A percentile compares a stretch with the other conserved stretches of the same genome.
phyloP scores from a whole-genome alignment of 2,113 vertebrate genomes.

The Bucco capensis region DNA sequence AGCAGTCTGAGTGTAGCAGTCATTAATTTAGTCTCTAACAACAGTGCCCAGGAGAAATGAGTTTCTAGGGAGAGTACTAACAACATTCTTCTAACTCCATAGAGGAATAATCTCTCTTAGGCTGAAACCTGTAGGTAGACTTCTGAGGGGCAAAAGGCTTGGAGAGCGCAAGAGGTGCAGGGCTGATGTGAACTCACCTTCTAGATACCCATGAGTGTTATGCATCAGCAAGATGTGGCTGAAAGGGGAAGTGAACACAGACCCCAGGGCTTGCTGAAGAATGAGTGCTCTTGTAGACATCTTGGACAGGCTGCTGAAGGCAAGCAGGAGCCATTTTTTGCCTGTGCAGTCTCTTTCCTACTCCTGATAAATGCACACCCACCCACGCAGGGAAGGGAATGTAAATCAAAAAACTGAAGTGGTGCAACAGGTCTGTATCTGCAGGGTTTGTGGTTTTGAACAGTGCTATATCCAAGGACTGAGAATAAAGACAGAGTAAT shows the following conservation, averaged over 20 bases:
- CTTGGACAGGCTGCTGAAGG: neutral
- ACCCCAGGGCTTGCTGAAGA: neutral
- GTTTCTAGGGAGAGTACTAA: neutral
- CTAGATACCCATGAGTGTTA: neutral
- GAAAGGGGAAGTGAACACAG: neutral
- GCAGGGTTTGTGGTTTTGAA: neutral
- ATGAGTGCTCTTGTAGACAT: neutral
- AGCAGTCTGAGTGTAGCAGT: neutral
- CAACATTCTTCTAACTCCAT: neutral
- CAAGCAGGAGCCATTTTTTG: neutral
- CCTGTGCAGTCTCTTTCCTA: neutral
- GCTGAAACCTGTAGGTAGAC: neutral
- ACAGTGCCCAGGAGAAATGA: neutral
- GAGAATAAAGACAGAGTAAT: neutral
- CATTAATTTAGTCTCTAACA: neutral
- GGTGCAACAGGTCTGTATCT: neutral
- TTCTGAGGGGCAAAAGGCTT: neutral
- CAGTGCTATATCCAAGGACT: neutral
- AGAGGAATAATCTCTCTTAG: neutral
- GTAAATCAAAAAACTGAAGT: neutral
- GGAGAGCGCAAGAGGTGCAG: neutral
- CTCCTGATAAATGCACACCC: neutral
- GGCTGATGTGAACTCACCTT: neutral
- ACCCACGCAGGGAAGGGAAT: neutral
- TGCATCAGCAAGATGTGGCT: accelerated